Conservation (phyloP, 1,140 invertebrate genomes). For the Spodoptera frugiperda region DNA sequence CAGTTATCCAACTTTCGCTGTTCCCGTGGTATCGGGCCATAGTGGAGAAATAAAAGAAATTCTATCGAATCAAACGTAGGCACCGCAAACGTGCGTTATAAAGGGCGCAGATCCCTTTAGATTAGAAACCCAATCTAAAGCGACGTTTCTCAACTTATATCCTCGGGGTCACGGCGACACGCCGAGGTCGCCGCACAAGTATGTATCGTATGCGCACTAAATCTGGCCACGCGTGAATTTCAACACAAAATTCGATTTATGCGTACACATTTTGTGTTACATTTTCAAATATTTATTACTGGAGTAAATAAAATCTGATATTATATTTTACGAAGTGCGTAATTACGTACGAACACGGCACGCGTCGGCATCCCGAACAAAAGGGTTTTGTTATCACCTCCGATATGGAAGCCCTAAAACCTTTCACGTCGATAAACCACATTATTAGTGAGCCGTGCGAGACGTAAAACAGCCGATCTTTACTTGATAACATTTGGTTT, state of each 20-base stretch:
- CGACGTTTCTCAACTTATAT: constrained; percentile 49
- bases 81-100: constrained; percentile 42
- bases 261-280: constrained; percentile 24
- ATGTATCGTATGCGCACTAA: constrained; percentile 42
- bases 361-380: constrained; percentile 32
- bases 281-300: not conserved
- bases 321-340: not conserved
- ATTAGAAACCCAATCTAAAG: constrained; percentile 50
- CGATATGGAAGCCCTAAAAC: constrained; percentile 45
- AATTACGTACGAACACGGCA: constrained; percentile 33
- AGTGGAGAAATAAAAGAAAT: constrained; percentile 45
- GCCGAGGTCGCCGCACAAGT: constrained; percentile 38
- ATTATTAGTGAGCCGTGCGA: constrained; percentile 44
- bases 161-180: constrained; percentile 43
- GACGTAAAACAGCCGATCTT: constrained; percentile 47
- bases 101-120: constrained; percentile 48
- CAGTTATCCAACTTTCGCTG: constrained; percentile 30
- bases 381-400: constrained; percentile 41
- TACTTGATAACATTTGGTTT: constrained; percentile 48
- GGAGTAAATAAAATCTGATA: constrained; percentile 23
- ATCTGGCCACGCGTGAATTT: constrained; percentile 29
- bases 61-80: constrained; percentile 31
- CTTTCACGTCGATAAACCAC: constrained; percentile 47
- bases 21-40: not conserved
- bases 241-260: not conserved